Evolutionary conservation across 1,140 invertebrate species (phyloP).

Genomic region (Telenomus remus): DNA sequence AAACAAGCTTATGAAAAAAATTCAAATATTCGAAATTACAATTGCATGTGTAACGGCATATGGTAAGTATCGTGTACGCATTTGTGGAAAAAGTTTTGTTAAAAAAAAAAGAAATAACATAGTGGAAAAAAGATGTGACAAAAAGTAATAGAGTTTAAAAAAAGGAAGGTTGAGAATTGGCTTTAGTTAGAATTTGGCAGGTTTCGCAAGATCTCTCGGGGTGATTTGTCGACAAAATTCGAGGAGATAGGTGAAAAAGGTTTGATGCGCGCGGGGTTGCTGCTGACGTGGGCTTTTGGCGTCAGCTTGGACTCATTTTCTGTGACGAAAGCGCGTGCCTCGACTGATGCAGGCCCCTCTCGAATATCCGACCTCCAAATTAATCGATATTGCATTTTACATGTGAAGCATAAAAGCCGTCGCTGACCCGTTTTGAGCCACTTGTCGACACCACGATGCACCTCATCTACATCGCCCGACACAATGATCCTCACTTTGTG

Average conservation of each 20-base stretch:
- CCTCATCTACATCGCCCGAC: slow-evolving; percentile 18
- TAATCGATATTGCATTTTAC: slow-evolving; percentile 71
- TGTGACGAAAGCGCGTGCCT: slow-evolving; percentile 29
- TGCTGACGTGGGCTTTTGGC: slow-evolving; percentile 40
- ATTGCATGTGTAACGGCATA: slow-evolving; percentile 20
- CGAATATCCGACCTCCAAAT: slow-evolving; percentile 61
- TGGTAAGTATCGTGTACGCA: slow-evolving; percentile 23
- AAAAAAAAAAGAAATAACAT: neutral
- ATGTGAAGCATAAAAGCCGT: slow-evolving; percentile 63
- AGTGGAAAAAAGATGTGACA: neutral
- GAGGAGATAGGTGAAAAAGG: slow-evolving; percentile 17
- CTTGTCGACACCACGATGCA: slow-evolving; percentile 46
- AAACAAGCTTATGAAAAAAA: too few species aligned
- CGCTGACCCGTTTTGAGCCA: slow-evolving; percentile 61
- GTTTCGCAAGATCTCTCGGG: slow-evolving; percentile 1
- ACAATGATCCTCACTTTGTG: slow-evolving; percentile 24
- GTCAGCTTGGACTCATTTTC: slow-evolving; percentile 12
- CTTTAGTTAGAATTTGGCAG: slow-evolving; percentile 4
- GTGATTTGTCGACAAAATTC: slow-evolving; percentile 13
- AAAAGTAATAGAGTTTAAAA: neutral
- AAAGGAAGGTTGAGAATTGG: neutral
- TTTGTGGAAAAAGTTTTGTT: neutral
- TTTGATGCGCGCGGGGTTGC: slow-evolving; percentile 8
- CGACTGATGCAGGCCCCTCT: slow-evolving; percentile 21
- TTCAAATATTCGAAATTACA: too few species aligned